Base-by-base conservation (phyloP, 53 echinoderm and acorn worm species). In the Temnopleurus reevesii region DNA sequence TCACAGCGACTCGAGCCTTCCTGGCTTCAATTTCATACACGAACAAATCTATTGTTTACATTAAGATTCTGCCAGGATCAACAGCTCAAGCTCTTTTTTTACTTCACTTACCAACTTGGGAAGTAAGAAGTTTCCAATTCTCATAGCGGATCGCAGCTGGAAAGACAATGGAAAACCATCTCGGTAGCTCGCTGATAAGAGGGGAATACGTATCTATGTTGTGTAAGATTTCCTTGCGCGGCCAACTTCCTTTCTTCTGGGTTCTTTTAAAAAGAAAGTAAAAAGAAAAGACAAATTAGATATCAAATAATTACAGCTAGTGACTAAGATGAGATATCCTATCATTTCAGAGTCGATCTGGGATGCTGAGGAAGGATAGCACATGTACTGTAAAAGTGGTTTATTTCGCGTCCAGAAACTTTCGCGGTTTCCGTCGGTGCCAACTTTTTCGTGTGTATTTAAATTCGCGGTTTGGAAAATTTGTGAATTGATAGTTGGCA, bases 61-160 rank as follows among this genome's bases (percentile, higher is more conserved):
- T n/a, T n/a, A n/a, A n/a, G n/a, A n/a, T n/a, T n/a, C n/a, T n/a
- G n/a, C n/a, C n/a, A n/a, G n/a, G n/a, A n/a, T n/a, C n/a, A n/a
- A n/a, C n/a, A n/a, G n/a, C n/a, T n/a, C n/a, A n/a, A n/a, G n/a
- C n/a, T n/a, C n/a, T n/a, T n/a, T n/a, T n/a, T n/a, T n/a, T n/a
- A n/a, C n/a, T 64, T 12, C 4, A 47, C 65, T 59, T 71, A 92
- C 94, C 94, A 66, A 91, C 76, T 15, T 76, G 46, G 34, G 92
- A 92, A 5, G 93, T 95, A 60, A 95, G 26, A 29, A 95, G 95
- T 71, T 95, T 95, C 95, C 95, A 95, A 33, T 95, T 91, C 4
- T 93, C 95, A 53, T 81, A 56, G 36, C 95, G 83, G 58, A 95
- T 95, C 19, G 95, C 95, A 34, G 93, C 91, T 30, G 91, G 87